A percentile compares a stretch with the other conserved stretches of the same genome.
These are phyloP conservation scores for Trogon surrucura DNA, from an alignment of 2,113 vertebrate species.

Conservation along the genomic window DNA sequence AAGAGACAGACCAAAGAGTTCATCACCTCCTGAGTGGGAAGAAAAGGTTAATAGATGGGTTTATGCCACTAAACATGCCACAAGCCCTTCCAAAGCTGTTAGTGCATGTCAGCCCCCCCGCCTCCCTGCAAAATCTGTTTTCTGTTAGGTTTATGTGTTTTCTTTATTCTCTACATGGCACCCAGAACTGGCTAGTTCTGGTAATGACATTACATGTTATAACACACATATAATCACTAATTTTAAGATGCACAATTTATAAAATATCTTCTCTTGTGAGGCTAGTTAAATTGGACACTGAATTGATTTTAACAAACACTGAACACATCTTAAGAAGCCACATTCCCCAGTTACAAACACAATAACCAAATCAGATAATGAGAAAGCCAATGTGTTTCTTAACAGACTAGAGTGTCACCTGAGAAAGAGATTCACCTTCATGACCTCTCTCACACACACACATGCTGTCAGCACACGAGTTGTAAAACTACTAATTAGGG, in stretches of 20 bases:
- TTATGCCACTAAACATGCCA: slow-evolving; percentile 48
- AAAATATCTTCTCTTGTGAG: slow-evolving; percentile 20
- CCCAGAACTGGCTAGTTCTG: slow-evolving; percentile 51
- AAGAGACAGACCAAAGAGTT: slow-evolving; percentile 49
- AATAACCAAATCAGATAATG: slow-evolving; percentile 52
- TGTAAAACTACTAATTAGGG: slow-evolving; percentile 70
- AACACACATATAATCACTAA: background rate
- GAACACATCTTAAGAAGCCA: background rate
- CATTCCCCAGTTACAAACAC: background rate
- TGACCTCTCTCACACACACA: slow-evolving; percentile 62
- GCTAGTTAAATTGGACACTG: background rate
- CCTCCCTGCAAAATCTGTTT: slow-evolving; percentile 48
- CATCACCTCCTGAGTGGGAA: slow-evolving; percentile 46
- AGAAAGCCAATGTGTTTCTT: slow-evolving; percentile 52
- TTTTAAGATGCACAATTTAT: slow-evolving; percentile 28
- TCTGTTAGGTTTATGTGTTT: slow-evolving; percentile 66
- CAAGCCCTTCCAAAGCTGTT: slow-evolving; percentile 41
- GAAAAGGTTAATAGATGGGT: slow-evolving; percentile 62
- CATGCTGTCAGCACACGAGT: background rate
- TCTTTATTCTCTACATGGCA: slow-evolving; percentile 54
- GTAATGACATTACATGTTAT: slow-evolving; percentile 52
- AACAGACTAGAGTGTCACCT: slow-evolving; percentile 55
- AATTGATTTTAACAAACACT: slow-evolving; percentile 24
- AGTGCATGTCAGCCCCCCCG: slow-evolving; percentile 40
- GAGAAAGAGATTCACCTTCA: slow-evolving; percentile 68